Conservation (phyloP, 64 coral and sea anemone species). For the Cladopsammia gracilis region DNA sequence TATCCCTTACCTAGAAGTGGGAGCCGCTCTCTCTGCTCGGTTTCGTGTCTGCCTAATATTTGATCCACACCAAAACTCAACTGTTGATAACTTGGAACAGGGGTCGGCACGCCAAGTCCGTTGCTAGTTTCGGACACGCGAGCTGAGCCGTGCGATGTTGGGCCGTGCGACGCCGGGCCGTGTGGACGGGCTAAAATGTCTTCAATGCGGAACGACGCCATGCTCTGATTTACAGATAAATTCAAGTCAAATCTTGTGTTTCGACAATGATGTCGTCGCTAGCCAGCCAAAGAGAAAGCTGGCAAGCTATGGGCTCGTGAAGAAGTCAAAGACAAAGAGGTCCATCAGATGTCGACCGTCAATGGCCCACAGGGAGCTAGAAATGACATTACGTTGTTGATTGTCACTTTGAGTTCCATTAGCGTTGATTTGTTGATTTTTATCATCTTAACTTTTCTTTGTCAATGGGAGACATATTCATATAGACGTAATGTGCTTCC, state of each 20-base stretch:
- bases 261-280: slow-evolving; percentile 3
- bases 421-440: slow-evolving; percentile 95
- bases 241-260: not conserved
- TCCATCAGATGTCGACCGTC: slow-evolving; percentile 52
- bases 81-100: slow-evolving; percentile 47
- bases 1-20: slow-evolving; percentile 30
- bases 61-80: slow-evolving; percentile 42
- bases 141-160: not conserved
- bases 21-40: slow-evolving; percentile 20
- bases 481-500: slow-evolving; percentile 91
- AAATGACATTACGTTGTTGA: slow-evolving; percentile 86
- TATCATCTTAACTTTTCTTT: slow-evolving; percentile 95
- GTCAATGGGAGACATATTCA: slow-evolving; percentile 89
- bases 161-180: not conserved
- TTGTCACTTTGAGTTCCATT: slow-evolving; percentile 88
- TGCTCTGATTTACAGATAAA: not conserved
- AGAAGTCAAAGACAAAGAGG: slow-evolving; percentile 53
- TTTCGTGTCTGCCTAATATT: slow-evolving; percentile 22
- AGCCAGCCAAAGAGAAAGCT: not conserved
- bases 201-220: slow-evolving; percentile 60
- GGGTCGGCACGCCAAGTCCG: not conserved
- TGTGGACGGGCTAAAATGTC: slow-evolving; percentile 48
- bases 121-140: slow-evolving; percentile 3
- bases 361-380: slow-evolving; percentile 72
- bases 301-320: not conserved